Evolutionary conservation across 1,140 invertebrate species (phyloP), one percentile per base, ranked within the genome.

Genomic region (Schlechtendalia chinensis): DNA sequence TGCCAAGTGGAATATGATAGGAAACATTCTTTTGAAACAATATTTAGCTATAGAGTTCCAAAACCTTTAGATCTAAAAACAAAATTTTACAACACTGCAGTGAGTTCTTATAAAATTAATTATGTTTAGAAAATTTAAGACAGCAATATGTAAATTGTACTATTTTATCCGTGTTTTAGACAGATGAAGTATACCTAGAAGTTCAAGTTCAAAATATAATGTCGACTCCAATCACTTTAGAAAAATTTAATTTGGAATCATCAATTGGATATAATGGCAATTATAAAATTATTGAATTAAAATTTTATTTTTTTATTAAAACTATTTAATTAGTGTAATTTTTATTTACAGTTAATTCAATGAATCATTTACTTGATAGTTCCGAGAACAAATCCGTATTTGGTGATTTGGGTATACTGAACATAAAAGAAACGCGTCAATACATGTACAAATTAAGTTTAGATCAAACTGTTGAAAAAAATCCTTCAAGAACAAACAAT

Each of bases 161-260:
- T 50, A 29, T 32, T 56, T 56, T 82, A 56, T 71, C 47, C 80
- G 81, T 83, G 81, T 84, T 84, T 77, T 83, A 92, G 90, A 95
- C 93, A 82, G 95, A 97, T 89, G 96, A 99, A 89, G 94, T 98
- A 10, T 98, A 96, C 86, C 87, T 99, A 82, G 97, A 99, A 88
- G 96, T 96, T 10, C 95, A 98, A 87, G 94, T 98, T 81, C 94
- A 98, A 87, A 98, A 98, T 86, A 93, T 96, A 63, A 98, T 96
- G 63, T 89, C 91, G 71, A 90, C 91, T 3, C 92, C 95, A 27
- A 96, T 98, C 84, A 95, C 92, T 84, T 89, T 98, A 83, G 96
- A 98, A 86, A 94, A 93, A 88, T 95, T 98, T 8, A 90, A 91
- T 53, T 87, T 98, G 67, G 96, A 98, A 87, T 93, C 96, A 32